phyloP scores from a whole-genome alignment of 2,888 invertebrate species.

The Galerucella calmariensis region DNA sequence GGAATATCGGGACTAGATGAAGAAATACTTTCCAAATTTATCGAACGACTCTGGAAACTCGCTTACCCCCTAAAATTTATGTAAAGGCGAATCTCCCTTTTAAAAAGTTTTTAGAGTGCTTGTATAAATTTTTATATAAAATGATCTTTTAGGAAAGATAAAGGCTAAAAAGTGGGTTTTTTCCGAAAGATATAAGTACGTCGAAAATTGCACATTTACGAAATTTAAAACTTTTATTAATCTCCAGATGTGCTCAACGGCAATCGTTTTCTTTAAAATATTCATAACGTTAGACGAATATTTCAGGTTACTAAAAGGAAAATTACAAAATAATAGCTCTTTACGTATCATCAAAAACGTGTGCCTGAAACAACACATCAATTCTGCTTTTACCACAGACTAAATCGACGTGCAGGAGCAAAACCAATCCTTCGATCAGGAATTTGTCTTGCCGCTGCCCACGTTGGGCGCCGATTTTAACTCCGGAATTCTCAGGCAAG shows the following conservation, averaged over 20 bases:
- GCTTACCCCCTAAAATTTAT: constrained; percentile 9
- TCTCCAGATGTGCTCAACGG: background rate
- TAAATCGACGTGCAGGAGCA: too few species aligned
- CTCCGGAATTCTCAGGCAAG: too few species aligned
- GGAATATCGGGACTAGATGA: constrained; percentile 25
- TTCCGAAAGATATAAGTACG: background rate
- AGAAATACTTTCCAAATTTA: constrained; percentile 37
- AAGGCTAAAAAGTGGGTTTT: background rate
- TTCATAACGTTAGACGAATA: background rate
- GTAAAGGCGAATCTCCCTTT: constrained; percentile 12
- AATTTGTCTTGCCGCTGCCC: too few species aligned
- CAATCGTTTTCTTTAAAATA: background rate
- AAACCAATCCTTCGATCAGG: too few species aligned
- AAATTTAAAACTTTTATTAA: background rate
- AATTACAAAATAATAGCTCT: too few species aligned
- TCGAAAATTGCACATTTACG: background rate
- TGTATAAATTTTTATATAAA: constrained; percentile 12
- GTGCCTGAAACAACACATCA: too few species aligned
- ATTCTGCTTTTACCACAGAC: too few species aligned
- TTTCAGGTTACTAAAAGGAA: background rate
- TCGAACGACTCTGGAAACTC: constrained; percentile 32
- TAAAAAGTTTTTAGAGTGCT: constrained; percentile 16
- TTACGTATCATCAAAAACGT: too few species aligned
- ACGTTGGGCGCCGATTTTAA: too few species aligned
- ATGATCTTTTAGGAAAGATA: constrained; percentile 1